Evolutionary conservation across 2,113 vertebrate genomes (phyloP), one percentile per base, ranked within the genome.

Genomic region (Zosterops japonicus): DNA sequence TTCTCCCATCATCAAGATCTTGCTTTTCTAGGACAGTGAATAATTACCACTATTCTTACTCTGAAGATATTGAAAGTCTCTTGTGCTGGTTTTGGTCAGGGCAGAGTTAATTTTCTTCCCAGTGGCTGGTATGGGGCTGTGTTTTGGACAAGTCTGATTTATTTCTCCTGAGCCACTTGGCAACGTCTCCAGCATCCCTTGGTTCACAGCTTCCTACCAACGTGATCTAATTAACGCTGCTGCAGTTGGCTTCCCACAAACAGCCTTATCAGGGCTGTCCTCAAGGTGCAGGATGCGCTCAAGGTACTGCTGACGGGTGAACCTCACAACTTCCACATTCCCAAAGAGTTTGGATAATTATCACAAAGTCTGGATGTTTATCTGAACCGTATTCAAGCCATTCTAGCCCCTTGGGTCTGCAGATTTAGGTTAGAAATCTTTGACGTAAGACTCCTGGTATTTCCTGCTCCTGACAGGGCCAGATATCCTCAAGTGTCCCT

Each of bases 341-440:
- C 83, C 79, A 64, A 69, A 77, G 82, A 90, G 71, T 77, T 60
- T 96, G 90, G 90, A 94, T 75, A 70, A 78, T 41, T 82, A 90
- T 90, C 91, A 94, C 70, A 95, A 96, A 83, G 59, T 75, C 87
- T 94, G 87, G 71, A 92, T 97, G 95, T 95, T 97, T 96, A 96
- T 83, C 67, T 90, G 68, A 78, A 67, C 56, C 3, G 6, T 36
- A 14, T 93, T 94, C 60, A 89, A 96, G 57, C 47, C 31, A 10
- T 71, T 90, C 29, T 60, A 78, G 44, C 79, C 90, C 69, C 82
- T 77, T 49, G 82, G 93, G 90, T 64, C 64, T 90, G 85, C 55
- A 86, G 79, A 68, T 83, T 88, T 55, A 47, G 79, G 90, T 77
- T 93, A 61, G 91, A 81, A 93, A 86, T 57, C 36, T 91, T 95